Base-by-base conservation (phyloP, 2,888 invertebrate species). In the Pimpla rufipes region DNA sequence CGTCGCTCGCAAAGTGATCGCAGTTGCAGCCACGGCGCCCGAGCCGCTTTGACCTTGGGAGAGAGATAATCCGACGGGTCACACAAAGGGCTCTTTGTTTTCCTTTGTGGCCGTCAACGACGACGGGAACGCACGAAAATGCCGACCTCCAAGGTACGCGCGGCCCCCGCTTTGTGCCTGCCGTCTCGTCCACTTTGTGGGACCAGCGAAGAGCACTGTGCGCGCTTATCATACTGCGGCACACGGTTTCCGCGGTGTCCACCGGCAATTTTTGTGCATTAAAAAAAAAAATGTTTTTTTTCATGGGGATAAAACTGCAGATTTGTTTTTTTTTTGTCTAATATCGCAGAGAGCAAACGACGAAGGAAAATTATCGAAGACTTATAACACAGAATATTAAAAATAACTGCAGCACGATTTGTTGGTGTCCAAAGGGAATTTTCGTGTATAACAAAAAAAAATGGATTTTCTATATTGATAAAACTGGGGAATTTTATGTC, bases 131-230 rank as follows among this genome's bases (percentile, higher is more conserved):
- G 16, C 3, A 57, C 3, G 16, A 75, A 50, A 66, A 83, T 83
- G 83, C 83, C 83, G 35, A 83, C 83, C 52, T 73, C 71, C 42
- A 83, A 79, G 79, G 83, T 83, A 76, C 59, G 83, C 59, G 83
- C 55, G 67, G 29, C 7, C 40, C 16, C 4, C 52, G 16, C 11
- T 40, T 66, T 66, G 64, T 55, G 21, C 8, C 42, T 64, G n/a
- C 23, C 52, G 21, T 42, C 64, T 64, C n/a, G 40, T 29, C n/a
- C 13, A 13, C 18, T 18, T 23, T n/a, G 35, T 64, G 42, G 8
- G 40, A n/a, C 23, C 29, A 2, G 16, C 37, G 13, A 55, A 37
- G 37, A 6, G 35, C 11, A 23, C 5, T 18, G 18, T 21, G 37
- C 11, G 29, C 23, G 16, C n/a, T 2, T 13, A 57, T 6, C 18